Conservation (phyloP, 2,113 vertebrate species). For the Cygnus atratus region DNA sequence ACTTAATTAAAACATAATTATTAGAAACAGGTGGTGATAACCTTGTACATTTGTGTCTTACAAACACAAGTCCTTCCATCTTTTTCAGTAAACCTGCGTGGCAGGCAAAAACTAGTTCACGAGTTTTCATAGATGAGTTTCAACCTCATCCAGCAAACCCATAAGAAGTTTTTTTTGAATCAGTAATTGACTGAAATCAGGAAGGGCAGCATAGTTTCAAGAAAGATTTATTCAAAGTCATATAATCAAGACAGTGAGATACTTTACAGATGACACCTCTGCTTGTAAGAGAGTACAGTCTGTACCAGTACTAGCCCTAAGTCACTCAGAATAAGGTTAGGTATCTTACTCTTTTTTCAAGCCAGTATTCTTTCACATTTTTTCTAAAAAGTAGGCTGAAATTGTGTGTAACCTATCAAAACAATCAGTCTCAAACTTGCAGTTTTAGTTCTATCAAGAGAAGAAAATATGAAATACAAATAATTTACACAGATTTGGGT, state of each 20-base stretch:
- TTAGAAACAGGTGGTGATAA: not conserved
- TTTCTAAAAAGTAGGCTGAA: too few relatives aligned
- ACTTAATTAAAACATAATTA: not conserved
- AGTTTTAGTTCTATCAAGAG: not conserved
- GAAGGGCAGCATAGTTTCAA: not conserved
- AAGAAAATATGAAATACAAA: not conserved
- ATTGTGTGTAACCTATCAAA: too few relatives aligned
- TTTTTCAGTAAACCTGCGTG: not conserved
- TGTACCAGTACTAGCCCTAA: not conserved
- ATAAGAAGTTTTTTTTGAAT: not conserved
- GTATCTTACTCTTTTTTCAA: not conserved
- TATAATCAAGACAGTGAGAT: not conserved
- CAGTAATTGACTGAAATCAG: not conserved
- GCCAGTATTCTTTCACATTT: not conserved
- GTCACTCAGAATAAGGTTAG: not conserved
- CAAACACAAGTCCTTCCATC: not conserved
- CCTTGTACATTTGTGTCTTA: not conserved
- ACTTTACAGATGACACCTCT: not conserved
- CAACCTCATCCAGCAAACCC: not conserved
- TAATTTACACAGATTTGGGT: not conserved
- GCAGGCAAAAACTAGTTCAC: not conserved
- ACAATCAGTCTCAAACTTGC: not conserved
- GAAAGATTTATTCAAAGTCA: not conserved
- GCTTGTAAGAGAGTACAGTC: not conserved
- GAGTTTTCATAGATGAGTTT: not conserved